phyloP scores from a whole-genome alignment of 2,797 vertebrate species.

The Anguilla pacifica region DNA sequence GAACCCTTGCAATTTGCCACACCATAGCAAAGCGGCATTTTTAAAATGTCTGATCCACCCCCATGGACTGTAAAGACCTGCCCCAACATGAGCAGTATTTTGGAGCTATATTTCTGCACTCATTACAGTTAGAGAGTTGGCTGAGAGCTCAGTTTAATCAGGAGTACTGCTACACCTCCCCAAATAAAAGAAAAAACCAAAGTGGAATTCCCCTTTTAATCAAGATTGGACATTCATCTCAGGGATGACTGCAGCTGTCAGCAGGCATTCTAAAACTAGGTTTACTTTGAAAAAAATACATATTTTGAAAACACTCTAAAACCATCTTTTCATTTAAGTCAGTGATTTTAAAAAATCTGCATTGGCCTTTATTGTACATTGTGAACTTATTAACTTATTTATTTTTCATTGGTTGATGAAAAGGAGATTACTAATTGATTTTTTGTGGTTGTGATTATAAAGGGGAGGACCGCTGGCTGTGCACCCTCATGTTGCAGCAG shows the following conservation, averaged over 20 bases:
- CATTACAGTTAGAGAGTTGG: no score
- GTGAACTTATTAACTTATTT: not conserved
- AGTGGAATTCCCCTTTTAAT: not conserved
- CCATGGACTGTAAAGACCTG: no score
- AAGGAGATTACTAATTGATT: constrained; percentile 32
- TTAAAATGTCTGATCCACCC: no score
- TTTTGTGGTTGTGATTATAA: not conserved
- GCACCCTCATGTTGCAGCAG: constrained; percentile 78
- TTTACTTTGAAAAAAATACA: not conserved
- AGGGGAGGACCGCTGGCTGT: constrained; percentile 85
- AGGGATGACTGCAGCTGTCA: not conserved
- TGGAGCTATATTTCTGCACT: no score
- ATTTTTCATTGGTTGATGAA: not conserved
- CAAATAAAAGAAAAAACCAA: no score
- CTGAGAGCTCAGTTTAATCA: no score
- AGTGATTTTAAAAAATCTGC: not conserved
- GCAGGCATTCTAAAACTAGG: not conserved
- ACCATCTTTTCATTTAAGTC: not conserved
- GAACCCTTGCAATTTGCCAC: no score
- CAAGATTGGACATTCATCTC: not conserved
- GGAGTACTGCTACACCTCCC: no score
- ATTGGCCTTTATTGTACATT: not conserved
- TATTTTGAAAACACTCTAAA: not conserved
- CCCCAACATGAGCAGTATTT: no score
- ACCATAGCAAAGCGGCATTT: no score